Base-by-base conservation (phyloP, 2,888 invertebrate genomes). In the Diadromus collaris region DNA sequence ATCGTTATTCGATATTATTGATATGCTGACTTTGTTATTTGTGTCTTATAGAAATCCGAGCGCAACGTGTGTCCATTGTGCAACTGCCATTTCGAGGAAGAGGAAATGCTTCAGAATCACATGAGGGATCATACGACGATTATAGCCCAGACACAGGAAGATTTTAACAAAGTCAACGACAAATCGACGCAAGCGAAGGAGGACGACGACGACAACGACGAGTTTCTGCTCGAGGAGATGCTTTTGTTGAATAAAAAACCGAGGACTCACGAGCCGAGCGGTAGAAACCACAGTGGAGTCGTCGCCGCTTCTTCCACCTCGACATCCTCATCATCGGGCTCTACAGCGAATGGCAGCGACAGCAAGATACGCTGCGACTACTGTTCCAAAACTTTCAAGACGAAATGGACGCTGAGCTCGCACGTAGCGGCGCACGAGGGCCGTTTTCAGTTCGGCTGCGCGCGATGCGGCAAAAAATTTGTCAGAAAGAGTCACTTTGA, bases 401-500 rank as follows among this genome's bases (percentile, higher is more conserved):
- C 90, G 1, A 90, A 90, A 71, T 90, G 90, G 90, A 90, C 90
- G 0, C 77, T 90, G 19, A 90, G 88, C 74, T 90, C 89, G 2
- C 91, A 91, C 70, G 89, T 91, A 0, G 89, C 90, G 0, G 90
- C 90, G 0, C 91, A 91, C 79, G 90, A 90, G 51, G 91, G 91
- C 9, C 88, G 90, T 7, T 90, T 88, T 67, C 90, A 90, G 60
- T 91, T 89, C 60, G 88, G 89, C 13, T 91, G 91, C 81, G 86
- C 87, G 24, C 89, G 89, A 32, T 91, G 91, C 75, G 90, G 89
- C 19, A 91, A 91, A 63, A 89, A 88, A 75, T 91, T 91, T 64
- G 90, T 91, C 0, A 83, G 91, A 2, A 91, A 91, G 73, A 91
- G 90, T 27, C 91, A 91, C 64, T 91, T 90, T 64, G 90, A 91